phyloP scores from a whole-genome alignment of 2,797 vertebrate genomes.

The Astyanax mexicanus region DNA sequence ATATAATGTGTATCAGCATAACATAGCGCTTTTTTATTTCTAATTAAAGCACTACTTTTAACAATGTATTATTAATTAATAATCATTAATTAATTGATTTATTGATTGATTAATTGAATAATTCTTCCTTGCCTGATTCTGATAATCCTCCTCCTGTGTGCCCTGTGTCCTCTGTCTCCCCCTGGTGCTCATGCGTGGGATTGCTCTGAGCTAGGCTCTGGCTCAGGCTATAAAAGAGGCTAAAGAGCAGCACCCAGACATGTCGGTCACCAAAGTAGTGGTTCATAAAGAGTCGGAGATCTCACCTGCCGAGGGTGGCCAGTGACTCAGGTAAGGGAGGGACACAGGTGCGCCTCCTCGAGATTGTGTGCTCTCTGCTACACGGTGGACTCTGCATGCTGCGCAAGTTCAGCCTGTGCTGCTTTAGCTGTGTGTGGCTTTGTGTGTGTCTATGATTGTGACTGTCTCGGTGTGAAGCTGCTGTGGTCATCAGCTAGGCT shows the following conservation, averaged over 20 bases:
- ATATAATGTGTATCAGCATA: too few relatives aligned
- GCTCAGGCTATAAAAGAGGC: slow-evolving; percentile 99
- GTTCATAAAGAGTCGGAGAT: slow-evolving; percentile 99
- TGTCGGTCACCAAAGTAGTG: slow-evolving; percentile 99
- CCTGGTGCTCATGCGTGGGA: slow-evolving; percentile 85
- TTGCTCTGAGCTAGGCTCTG: slow-evolving; percentile 89
- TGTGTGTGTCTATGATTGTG: slow-evolving; percentile 22
- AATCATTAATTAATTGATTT: slow-evolving; percentile 27
- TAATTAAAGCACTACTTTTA: neutral
- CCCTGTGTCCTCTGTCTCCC: slow-evolving; percentile 90
- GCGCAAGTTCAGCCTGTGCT: neutral
- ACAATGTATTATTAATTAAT: neutral
- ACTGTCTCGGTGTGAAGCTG: neutral
- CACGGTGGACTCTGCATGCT: neutral
- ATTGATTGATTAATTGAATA: too few relatives aligned
- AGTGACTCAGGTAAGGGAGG: slow-evolving; percentile 96
- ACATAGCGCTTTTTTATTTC: neutral
- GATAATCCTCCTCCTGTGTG: slow-evolving; percentile 23
- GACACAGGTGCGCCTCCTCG: slow-evolving; percentile 33
- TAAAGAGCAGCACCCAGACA: slow-evolving; percentile 99
- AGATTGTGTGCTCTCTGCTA: neutral
- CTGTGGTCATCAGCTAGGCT: neutral
- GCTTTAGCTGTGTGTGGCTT: slow-evolving; percentile 9
- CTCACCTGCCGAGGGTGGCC: slow-evolving; percentile 94
- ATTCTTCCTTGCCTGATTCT: slow-evolving; percentile 22